Percentiles rank a stretch among this genome's conserved stretches.
These are phyloP conservation scores for Phainopepla nitens DNA, from an alignment of 2,113 vertebrate genomes.

Conservation along the genomic window DNA sequence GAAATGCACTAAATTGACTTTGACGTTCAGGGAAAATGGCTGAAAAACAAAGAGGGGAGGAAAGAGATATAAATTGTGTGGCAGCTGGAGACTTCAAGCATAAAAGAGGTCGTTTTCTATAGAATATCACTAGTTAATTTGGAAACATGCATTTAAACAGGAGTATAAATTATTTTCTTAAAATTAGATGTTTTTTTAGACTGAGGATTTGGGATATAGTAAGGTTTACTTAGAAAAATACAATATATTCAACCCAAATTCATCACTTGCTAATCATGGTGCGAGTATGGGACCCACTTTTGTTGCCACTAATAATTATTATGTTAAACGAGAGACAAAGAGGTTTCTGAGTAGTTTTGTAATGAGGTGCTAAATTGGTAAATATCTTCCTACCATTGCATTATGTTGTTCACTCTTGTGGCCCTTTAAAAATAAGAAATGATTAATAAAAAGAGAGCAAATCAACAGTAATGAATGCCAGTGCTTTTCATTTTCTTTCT, in stretches of 20 bases:
- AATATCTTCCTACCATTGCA: conserved; percentile 38
- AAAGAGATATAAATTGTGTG: conserved; percentile 80
- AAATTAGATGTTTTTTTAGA: conserved; percentile 36
- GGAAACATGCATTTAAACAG: conserved; percentile 50
- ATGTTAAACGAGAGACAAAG: conserved; percentile 50
- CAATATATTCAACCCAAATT: conserved; percentile 35
- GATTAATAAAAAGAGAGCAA: conserved; percentile 45
- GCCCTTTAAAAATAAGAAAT: conserved; percentile 55
- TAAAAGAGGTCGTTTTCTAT: conserved; percentile 66
- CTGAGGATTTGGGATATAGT: conserved; percentile 13
- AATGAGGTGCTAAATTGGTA: conserved; percentile 49
- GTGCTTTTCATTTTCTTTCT: conserved; percentile 34
- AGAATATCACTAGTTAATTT: conserved; percentile 56
- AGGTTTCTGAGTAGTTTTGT: conserved; percentile 53
- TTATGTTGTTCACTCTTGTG: conserved; percentile 20
- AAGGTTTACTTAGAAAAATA: conserved; percentile 48
- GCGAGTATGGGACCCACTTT: conserved; percentile 43
- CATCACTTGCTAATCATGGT: conserved; percentile 33
- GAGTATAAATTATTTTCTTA: conserved; percentile 54
- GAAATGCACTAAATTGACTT: conserved; percentile 95
- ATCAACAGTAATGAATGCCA: conserved; percentile 39
- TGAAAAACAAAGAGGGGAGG: conserved; percentile 79
- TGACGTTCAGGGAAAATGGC: conserved; percentile 89
- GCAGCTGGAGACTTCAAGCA: conserved; percentile 73
- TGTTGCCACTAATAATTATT: conserved; percentile 61